Conservation (phyloP, 2,797 vertebrate species). For the Pangasius sanitwongsei region DNA sequence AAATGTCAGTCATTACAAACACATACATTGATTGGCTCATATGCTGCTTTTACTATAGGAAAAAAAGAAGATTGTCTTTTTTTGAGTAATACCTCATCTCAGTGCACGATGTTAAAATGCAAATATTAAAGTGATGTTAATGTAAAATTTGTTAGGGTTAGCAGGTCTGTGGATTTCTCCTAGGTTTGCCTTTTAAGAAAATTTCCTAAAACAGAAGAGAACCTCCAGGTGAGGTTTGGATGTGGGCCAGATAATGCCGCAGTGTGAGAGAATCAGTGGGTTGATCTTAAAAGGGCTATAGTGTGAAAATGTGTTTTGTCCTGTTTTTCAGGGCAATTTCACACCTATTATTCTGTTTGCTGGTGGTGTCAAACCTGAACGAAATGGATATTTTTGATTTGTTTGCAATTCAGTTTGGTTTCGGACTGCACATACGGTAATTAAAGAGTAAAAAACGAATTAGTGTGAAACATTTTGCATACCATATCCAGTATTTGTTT, state of each 20-base stretch:
- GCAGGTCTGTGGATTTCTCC: neutral
- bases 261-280: neutral
- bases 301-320: conserved; percentile 22
- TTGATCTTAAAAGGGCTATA: neutral
- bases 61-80: no score
- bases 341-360: neutral
- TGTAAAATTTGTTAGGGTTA: neutral
- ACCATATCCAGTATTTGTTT: neutral
- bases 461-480: neutral
- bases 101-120: neutral
- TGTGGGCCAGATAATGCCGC: no score
- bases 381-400: neutral
- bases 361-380: neutral
- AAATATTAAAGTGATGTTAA: neutral
- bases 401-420: neutral
- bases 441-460: neutral
- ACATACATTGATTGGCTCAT: neutral
- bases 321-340: conserved; percentile 9
- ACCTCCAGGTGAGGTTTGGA: neutral
- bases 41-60: neutral
- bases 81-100: neutral
- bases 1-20: neutral
- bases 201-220: neutral
- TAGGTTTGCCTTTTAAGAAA: neutral
- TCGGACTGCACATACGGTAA: neutral